These are phyloP conservation scores for Lepidocolaptes lacrymiger DNA, from an alignment of 2,797 vertebrate genomes.

Conservation along the genomic window DNA sequence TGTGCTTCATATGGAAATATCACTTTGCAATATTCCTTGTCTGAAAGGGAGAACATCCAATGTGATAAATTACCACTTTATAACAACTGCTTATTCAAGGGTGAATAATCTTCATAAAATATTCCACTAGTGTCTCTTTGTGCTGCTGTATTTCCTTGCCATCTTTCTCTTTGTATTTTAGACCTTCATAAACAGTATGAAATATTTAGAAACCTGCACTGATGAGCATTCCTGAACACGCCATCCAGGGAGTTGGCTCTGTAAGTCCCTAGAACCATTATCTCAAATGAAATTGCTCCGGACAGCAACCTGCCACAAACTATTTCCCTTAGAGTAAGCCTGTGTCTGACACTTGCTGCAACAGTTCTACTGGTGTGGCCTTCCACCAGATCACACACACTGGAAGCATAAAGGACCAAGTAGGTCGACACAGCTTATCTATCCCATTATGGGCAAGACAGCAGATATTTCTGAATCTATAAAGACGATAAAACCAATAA, in stretches of 20 bases:
- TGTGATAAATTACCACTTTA: background rate
- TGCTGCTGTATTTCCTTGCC: background rate
- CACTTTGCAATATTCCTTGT: constrained; percentile 95
- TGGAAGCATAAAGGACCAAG: background rate
- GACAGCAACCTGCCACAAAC: background rate
- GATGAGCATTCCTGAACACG: background rate
- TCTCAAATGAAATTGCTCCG: background rate
- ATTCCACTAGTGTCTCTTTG: background rate
- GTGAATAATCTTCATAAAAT: constrained; percentile 55
- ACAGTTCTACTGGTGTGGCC: background rate
- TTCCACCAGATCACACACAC: background rate
- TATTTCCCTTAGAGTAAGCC: background rate
- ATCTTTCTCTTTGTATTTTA: background rate
- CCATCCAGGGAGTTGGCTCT: background rate
- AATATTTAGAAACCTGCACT: background rate
- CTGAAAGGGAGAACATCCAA: constrained; percentile 76
- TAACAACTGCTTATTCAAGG: background rate
- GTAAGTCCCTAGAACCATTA: background rate
- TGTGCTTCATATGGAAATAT: constrained; percentile 96
- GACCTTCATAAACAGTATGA: background rate
- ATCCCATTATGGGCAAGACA: background rate
- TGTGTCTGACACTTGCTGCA: background rate
- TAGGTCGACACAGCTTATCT: background rate
- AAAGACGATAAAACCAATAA: background rate
- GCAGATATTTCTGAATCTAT: background rate